Percentiles rank a stretch among this genome's conserved stretches.
Evolutionary conservation across 2,888 invertebrate genomes (phyloP).

Genomic region (Bembecia ichneumoniformis): DNA sequence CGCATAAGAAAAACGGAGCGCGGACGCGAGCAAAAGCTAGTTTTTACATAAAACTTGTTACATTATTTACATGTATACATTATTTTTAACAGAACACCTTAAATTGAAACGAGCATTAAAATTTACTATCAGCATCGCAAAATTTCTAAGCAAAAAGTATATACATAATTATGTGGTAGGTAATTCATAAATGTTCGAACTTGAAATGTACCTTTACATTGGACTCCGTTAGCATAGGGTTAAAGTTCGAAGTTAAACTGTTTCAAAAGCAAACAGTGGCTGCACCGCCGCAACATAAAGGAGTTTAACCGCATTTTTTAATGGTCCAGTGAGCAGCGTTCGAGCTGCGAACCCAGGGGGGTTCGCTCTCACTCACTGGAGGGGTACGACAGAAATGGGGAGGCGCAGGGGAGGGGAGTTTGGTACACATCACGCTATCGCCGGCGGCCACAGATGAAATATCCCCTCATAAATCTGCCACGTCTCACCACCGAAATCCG

Average conservation of each 20-base stretch:
- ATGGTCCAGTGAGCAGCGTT: conserved; percentile 7
- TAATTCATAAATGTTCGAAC: neutral
- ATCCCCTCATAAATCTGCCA: conserved; percentile 56
- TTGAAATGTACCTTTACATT: neutral
- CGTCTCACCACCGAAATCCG: conserved; percentile 22
- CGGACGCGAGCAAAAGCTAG: too few species aligned
- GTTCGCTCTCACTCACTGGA: neutral
- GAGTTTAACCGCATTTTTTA: conserved; percentile 4
- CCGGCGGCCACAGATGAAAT: conserved; percentile 47
- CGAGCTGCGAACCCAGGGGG: neutral
- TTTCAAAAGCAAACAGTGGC: neutral
- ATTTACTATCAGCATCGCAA: too few species aligned
- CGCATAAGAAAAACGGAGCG: too few species aligned
- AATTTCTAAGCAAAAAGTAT: too few species aligned
- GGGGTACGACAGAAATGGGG: neutral
- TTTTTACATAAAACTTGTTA: too few species aligned
- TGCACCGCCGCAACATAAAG: neutral
- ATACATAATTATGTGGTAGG: too few species aligned
- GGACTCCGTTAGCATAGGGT: neutral
- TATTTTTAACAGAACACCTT: too few species aligned
- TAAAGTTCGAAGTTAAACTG: neutral
- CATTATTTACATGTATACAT: too few species aligned
- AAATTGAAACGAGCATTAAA: too few species aligned
- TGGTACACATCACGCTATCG: conserved; percentile 27
- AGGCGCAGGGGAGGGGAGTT: neutral